Base-by-base conservation (phyloP, 1,140 invertebrate species). In the Periplaneta americana region DNA sequence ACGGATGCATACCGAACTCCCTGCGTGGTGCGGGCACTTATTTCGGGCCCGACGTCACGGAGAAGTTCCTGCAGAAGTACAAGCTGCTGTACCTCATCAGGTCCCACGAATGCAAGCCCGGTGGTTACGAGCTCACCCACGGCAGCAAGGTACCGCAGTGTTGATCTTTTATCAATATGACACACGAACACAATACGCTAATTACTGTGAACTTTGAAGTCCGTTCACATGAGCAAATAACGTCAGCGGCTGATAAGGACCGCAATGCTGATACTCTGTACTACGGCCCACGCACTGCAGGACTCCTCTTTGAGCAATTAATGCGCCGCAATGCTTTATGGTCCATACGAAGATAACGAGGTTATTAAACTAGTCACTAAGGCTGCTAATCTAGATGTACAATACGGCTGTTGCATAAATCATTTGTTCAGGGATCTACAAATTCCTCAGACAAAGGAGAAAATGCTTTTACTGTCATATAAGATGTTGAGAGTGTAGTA, bases 61-160 rank as follows among this genome's bases (percentile, higher is more conserved):
- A 93, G 32, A 89, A 90, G 15, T 95, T 98, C 84, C 89, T 98
- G 22, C 89, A 93, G 83, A 92, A 92, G 85, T 92, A 97, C 87
- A 92, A 93, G 82, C 89, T 97, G 9, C 89, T 92, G 80, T 92
- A 95, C 84, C 87, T 98, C 2, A 93, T 98, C 32, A 90, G 97
- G 57, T 97, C 96, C 17, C 97, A 98, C 86, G 96, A 98, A 87
- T 98, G 97, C 87, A 98, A 98, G 89, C 92, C 93, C 1, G 95
- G 96, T 39, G 97, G 97, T 2, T 97, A 96, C 86, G 96, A 98
- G 88, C 92, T 95, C 80, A 91, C 92, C 34, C 97, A 98, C 85
- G 91, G 94, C 85, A 92, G 94, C 81, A 94, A 94, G 89, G 95
- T 96, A 87, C 32, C 34, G n/a, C 32, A 17, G n/a, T 5, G 33